Evolutionary conservation across 2,797 vertebrate genomes (phyloP), one percentile per base, ranked within the genome.

Genomic region (Enteromius fasciolatus): DNA sequence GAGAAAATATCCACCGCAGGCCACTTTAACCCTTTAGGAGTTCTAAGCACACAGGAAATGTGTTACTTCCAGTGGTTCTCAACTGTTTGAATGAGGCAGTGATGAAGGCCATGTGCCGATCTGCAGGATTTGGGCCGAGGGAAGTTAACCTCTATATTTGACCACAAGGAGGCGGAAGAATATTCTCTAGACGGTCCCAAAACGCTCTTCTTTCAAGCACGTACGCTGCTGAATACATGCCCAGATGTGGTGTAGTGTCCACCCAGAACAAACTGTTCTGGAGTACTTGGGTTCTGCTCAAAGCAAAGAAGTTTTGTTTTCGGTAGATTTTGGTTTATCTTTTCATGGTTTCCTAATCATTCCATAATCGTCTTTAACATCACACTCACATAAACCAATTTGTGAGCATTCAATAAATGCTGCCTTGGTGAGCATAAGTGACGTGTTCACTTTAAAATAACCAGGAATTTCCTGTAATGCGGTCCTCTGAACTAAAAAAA

Each of bases 101-200:
- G 66, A 64, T 54, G 23, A 66, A 52, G 73, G 33, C 15, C 31
- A 72, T 72, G 54, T 3, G 11, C 5, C 54, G 54, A 64, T 72
- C 61, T 66, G 48, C 25, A 33, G 48, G 69, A 48, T 48, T 46
- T 31, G 25, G 14, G 44, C 9, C 39, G 41, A 57, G 23, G 25
- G 59, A 61, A 36, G 15, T 28, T 50, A 69, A 68, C 59, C 36
- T 59, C 31, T 48, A 6, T 17, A 72, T 72, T 15, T 73, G 48
- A 23, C 75, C 84, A 85, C 84, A 66, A 67, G 84, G 84, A 77
- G 84, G 84, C 84, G 28, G 75, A 44, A 68, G 67, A 82, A 69
- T 28, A 4, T 77, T 83, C 44, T 83, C 50, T 59, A 17, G 66
- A 31, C 0, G 0, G 46, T 48, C 48, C 72, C 23, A 31, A 76